These are phyloP conservation scores for Philotrypesis tridentata DNA, from an alignment of 1,140 invertebrate species.

Conservation along the genomic window DNA sequence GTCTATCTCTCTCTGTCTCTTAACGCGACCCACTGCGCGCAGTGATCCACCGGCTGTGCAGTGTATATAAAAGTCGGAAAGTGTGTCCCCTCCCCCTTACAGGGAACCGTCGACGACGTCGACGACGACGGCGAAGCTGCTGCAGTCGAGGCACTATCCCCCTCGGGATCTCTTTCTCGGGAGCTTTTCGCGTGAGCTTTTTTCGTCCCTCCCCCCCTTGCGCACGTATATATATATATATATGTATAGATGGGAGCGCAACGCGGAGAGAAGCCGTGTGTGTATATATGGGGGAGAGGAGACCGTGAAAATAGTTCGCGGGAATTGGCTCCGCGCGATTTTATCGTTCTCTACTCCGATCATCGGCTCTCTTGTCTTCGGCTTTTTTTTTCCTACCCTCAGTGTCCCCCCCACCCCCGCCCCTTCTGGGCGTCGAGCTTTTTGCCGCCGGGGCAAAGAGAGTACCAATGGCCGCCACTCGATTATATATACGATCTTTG, in stretches of 20 bases:
- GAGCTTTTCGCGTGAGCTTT: slow-evolving; percentile 19
- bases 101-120: not conserved
- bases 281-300: too few relatives aligned
- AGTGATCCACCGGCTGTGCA: slow-evolving; percentile 15
- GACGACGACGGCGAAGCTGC: not conserved
- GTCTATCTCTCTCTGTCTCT: slow-evolving; percentile 52
- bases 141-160: slow-evolving; percentile 31
- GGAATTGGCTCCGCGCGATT: slow-evolving; percentile 58
- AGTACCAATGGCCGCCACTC: not conserved
- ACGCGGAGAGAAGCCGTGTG: too few relatives aligned
- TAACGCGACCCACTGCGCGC: not conserved
- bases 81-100: slow-evolving; percentile 24
- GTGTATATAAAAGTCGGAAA: slow-evolving; percentile 20
- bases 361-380: not conserved
- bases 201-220: slow-evolving; percentile 19
- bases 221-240: too few relatives aligned
- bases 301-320: slow-evolving; percentile 57
- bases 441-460: not conserved
- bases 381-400: slow-evolving; percentile 4
- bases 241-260: not conserved
- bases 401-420: too few relatives aligned
- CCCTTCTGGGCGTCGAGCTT: not conserved
- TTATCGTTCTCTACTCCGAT: slow-evolving; percentile 54
- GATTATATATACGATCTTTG: slow-evolving; percentile 35
- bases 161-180: slow-evolving; percentile 41